These are phyloP conservation scores for Cepaea nemoralis DNA, from an alignment of 1,140 invertebrate species.

Conservation along the genomic window DNA sequence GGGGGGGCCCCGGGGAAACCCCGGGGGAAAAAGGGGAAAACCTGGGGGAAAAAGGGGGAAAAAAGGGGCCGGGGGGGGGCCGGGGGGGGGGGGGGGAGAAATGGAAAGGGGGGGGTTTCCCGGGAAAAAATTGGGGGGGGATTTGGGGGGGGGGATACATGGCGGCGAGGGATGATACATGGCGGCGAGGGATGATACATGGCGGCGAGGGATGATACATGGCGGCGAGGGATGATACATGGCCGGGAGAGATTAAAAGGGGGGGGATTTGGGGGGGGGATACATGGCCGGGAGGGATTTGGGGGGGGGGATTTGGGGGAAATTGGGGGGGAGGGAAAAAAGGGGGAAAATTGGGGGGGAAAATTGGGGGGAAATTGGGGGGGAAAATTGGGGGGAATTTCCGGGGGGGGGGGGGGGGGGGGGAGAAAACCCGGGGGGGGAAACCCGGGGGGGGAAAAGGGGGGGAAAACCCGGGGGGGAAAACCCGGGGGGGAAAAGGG, in stretches of 20 bases:
- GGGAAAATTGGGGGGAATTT: background rate
- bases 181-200: background rate
- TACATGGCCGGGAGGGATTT: background rate
- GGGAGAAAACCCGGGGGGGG: too few relatives aligned
- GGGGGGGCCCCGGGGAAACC: background rate
- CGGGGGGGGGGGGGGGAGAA: constrained; percentile 1
- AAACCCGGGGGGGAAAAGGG: too few relatives aligned
- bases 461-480: too few relatives aligned
- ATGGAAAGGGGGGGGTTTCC: background rate
- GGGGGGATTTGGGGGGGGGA: background rate
- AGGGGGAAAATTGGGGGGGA: background rate
- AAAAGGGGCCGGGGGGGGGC: too few relatives aligned
- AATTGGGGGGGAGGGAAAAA: background rate
- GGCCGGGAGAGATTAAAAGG: background rate
- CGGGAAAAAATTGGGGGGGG: background rate
- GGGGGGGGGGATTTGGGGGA: background rate
- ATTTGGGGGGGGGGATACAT: too few relatives aligned
- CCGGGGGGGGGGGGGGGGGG: background rate
- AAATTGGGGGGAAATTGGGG: too few relatives aligned
- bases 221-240: background rate
- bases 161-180: background rate
- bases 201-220: background rate
- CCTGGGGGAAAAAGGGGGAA: too few relatives aligned
- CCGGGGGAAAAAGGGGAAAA: too few relatives aligned
- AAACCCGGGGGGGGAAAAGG: too few relatives aligned